A percentile compares a stretch with the other conserved stretches of the same genome.
These are phyloP conservation scores for Trididemnum miniatum DNA, from an alignment of 23 tunicate species.

Conservation along the genomic window DNA sequence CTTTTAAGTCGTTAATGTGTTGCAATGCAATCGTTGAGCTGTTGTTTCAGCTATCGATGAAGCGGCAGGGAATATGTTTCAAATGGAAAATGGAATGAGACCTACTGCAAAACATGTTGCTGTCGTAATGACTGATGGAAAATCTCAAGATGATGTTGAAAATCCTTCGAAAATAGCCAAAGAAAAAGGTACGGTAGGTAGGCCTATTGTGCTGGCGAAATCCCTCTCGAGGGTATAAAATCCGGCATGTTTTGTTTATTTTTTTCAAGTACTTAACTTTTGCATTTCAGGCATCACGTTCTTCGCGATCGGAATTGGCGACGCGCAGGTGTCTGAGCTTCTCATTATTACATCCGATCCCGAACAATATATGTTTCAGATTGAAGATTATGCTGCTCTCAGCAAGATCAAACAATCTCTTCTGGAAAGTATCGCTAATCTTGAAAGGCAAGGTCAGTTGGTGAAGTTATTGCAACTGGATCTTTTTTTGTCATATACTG, in stretches of 20 bases:
- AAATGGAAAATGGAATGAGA: constrained; percentile 43
- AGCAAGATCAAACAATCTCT: constrained; percentile 25
- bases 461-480: background rate
- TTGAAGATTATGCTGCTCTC: constrained; percentile 46
- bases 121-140: too few relatives aligned
- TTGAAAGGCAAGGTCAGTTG: constrained; percentile 69
- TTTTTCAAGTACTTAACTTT: background rate
- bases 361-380: constrained; percentile 28
- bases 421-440: constrained; percentile 37
- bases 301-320: constrained; percentile 70
- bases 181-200: constrained; percentile 53
- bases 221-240: too few relatives aligned
- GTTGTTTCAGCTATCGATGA: constrained; percentile 41
- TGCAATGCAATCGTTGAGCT: too few relatives aligned
- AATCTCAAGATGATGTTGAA: constrained; percentile 60
- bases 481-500: too few relatives aligned
- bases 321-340: constrained; percentile 32
- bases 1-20: too few relatives aligned
- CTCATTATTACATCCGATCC: constrained; percentile 42
- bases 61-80: constrained; percentile 32
- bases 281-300: constrained; percentile 49
- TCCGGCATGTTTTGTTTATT: too few relatives aligned
- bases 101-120: constrained; percentile 45
- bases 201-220: background rate
- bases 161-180: constrained; percentile 43